Percentiles rank a stretch among this genome's conserved stretches.
These are phyloP conservation scores for Trichonephila inaurata DNA, from an alignment of 1,140 invertebrate genomes.

Conservation along the genomic window DNA sequence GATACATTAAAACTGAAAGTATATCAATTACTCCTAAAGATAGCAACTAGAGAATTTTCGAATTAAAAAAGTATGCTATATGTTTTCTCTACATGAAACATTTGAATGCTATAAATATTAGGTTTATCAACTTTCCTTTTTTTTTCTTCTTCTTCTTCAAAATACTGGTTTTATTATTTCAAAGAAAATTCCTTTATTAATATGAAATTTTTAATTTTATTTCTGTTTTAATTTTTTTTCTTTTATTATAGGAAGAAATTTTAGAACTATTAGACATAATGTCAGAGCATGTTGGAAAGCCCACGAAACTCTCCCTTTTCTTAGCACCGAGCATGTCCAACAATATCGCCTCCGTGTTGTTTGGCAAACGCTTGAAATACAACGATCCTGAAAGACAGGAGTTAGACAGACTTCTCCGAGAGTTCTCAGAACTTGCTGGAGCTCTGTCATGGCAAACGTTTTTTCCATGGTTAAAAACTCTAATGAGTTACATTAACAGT, in stretches of 20 bases:
- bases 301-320: slow-evolving; percentile 18
- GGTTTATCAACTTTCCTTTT: no score
- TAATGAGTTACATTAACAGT: slow-evolving; percentile 5
- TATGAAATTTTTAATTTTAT: background rate
- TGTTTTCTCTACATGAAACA: no score
- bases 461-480: background rate
- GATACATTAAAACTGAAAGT: no score
- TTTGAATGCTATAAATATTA: no score
- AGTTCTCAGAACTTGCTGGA: background rate
- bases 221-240: background rate
- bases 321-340: slow-evolving; percentile 76
- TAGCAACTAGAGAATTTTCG: no score
- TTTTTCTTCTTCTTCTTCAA: no score
- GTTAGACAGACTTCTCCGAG: slow-evolving; percentile 41
- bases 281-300: background rate
- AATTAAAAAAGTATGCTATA: no score
- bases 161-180: no score
- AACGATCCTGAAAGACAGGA: slow-evolving; percentile 63
- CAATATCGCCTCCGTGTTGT: slow-evolving; percentile 74
- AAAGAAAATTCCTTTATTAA: background rate
- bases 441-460: background rate
- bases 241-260: slow-evolving; percentile 62
- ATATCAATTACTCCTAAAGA: no score
- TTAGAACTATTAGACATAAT: slow-evolving; percentile 56
- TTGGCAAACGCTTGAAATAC: slow-evolving; percentile 77